Evolutionary conservation across 1,140 invertebrate species (phyloP).

Genomic region (Caenorhabditis remanei): DNA sequence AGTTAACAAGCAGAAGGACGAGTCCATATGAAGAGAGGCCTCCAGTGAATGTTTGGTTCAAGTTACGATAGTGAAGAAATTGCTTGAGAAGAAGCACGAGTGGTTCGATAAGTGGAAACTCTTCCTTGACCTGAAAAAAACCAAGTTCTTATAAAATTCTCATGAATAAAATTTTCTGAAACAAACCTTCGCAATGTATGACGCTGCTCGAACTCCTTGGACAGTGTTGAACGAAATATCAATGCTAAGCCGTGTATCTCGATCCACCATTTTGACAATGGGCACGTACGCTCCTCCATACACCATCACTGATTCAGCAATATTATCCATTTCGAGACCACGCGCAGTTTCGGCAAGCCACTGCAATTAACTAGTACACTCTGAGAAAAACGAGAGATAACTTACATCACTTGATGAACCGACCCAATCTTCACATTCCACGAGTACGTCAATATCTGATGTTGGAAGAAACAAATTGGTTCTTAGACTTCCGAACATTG

Average conservation of each 20-base stretch:
- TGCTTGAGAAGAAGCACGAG: conserved; percentile 64
- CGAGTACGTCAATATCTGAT: conserved; percentile 64
- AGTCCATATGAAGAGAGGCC: conserved; percentile 98
- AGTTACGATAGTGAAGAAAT: conserved; percentile 53
- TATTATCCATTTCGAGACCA: conserved; percentile 6
- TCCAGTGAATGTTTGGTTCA: conserved; percentile 88
- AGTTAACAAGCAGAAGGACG: conserved; percentile 97
- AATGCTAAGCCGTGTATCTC: conserved; percentile 56
- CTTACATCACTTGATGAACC: conserved; percentile 17
- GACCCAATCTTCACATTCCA: conserved; percentile 60
- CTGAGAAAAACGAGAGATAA: neutral
- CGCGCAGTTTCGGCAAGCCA: conserved; percentile 50
- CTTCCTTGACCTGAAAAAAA: conserved; percentile 61
- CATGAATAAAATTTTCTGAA: neutral
- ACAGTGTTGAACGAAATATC: conserved; percentile 66
- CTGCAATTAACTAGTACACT: neutral
- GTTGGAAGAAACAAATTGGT: conserved; percentile 60
- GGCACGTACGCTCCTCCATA: conserved; percentile 60
- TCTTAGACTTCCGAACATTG: conserved; percentile 62
- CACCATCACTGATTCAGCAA: conserved; percentile 43
- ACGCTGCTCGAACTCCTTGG: conserved; percentile 62
- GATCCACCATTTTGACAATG: conserved; percentile 61
- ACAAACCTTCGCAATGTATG: conserved; percentile 60
- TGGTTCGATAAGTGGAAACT: conserved; percentile 63
- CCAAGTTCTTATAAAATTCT: neutral